phyloP scores from a whole-genome alignment of 1,140 invertebrate genomes.

The Musca vetustissima region DNA sequence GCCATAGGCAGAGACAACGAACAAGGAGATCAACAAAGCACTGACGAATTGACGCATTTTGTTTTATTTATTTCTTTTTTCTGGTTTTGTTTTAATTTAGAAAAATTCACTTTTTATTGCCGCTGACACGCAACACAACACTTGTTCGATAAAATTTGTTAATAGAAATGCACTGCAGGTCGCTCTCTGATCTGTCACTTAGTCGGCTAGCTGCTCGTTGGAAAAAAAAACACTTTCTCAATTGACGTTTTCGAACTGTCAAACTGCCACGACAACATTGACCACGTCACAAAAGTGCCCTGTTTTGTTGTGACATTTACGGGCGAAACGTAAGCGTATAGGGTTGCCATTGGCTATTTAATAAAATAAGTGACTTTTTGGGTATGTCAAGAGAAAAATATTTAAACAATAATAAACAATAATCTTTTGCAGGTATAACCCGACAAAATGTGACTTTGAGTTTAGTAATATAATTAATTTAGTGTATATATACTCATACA shows the following conservation, averaged over 20 bases:
- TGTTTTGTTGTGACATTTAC: slow-evolving; percentile 7
- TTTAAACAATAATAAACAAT: too few relatives aligned
- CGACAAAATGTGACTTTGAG: too few relatives aligned
- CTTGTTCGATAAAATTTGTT: background rate
- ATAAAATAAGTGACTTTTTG: too few relatives aligned
- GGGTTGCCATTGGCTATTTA: background rate
- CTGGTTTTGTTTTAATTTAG: slow-evolving; percentile 1
- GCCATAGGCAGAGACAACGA: slow-evolving; percentile 29
- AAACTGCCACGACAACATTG: slow-evolving; percentile 26
- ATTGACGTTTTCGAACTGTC: slow-evolving; percentile 11
- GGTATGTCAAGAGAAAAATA: too few relatives aligned
- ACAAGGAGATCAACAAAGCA: slow-evolving; percentile 38
- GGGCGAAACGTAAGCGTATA: background rate
- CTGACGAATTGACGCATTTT: slow-evolving; percentile 40
- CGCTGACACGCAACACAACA: slow-evolving; percentile 2
- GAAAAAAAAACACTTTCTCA: slow-evolving; percentile 8
- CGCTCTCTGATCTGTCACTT: too few relatives aligned
- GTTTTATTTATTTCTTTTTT: slow-evolving; percentile 21
- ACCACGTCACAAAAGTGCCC: slow-evolving; percentile 13
- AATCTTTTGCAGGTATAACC: too few relatives aligned
- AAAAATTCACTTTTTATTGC: background rate
- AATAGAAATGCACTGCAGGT: slow-evolving; percentile 11
- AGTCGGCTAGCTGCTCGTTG: background rate
- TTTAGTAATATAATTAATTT: too few relatives aligned
- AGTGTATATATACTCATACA: too few relatives aligned